Evolutionary conservation across 1,140 invertebrate genomes (phyloP), one percentile per base, ranked within the genome.

Genomic region (Linepithema humile): DNA sequence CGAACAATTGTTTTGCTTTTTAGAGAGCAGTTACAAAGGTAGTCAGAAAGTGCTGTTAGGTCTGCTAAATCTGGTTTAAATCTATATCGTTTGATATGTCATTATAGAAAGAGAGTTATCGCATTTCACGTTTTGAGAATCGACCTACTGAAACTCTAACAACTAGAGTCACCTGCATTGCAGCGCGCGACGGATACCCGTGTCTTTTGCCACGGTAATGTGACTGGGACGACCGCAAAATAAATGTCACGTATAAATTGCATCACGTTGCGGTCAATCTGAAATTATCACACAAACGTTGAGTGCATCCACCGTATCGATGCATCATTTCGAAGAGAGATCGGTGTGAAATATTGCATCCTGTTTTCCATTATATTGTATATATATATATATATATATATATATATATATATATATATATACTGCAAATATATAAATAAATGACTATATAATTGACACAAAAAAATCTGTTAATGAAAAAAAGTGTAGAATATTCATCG

Each of bases 191-290:
- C 59, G 73, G 35, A 74, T 70, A 57, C n/a, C 40, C n/a, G 38
- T 53, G 53, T 38, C 82, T 78, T 85, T 57, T 65, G 69, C 43
- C 86, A 59, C 35, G 64, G 40, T 87, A 85, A 82, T 57, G 23
- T 45, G 85, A 69, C 48, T 75, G 85, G 45, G 15, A 53, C 45
- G 67, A n/a, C 62, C 50, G 85, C 48, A 75, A 73, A 85, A 85
- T 85, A 88, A 88, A 88, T 87, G 69, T 88, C 82, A 88, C 55
- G 62, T 75, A 62, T 82, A 74, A 43, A 23, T 26, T 4, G 15
- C 29, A 40, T 55, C 69, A 43, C 60, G 62, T 80, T 10, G 32
- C 53, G n/a, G n/a, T n/a, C n/a, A n/a, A n/a, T 70, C 12, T 70
- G 74, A 65, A 87, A 85, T 87, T 87, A 88, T 85, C 75, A 45